A percentile compares a stretch with the other conserved stretches of the same genome.
These are phyloP conservation scores for Sterrhoptilus dennistouni DNA, from an alignment of 2,113 vertebrate genomes.

Conservation along the genomic window DNA sequence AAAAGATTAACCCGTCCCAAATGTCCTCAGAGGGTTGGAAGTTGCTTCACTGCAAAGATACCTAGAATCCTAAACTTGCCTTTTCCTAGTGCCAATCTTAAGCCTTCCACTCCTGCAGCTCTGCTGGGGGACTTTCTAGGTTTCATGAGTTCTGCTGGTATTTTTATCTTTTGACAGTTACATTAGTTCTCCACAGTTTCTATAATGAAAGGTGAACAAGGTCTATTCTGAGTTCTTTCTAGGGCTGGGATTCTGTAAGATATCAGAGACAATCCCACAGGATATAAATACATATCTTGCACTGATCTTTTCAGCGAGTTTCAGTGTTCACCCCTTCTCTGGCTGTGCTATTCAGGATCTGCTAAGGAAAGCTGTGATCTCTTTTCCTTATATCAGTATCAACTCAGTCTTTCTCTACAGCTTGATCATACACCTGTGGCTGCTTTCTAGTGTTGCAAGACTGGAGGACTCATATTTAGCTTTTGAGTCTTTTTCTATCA, in stretches of 20 bases:
- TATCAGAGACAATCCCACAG: background rate
- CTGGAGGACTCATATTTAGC: background rate
- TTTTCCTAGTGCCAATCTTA: background rate
- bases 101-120: accelerated
- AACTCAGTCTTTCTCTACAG: background rate
- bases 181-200: background rate
- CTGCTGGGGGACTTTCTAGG: background rate
- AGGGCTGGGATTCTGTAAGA: background rate
- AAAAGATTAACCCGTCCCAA: background rate
- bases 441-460: background rate
- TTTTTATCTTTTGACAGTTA: constrained; percentile 19
- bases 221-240: background rate
- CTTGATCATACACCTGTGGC: background rate
- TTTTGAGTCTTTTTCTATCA: background rate
- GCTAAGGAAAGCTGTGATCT: background rate
- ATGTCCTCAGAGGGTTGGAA: background rate
- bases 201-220: constrained; percentile 18
- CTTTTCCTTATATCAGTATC: background rate
- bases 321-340: background rate
- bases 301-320: background rate
- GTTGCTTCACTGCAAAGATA: background rate
- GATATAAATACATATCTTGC: background rate
- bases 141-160: background rate
- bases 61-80: background rate
- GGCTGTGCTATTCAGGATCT: background rate